Conservation (phyloP, 2,113 vertebrate species). For the Semnopithecus entellus region DNA sequence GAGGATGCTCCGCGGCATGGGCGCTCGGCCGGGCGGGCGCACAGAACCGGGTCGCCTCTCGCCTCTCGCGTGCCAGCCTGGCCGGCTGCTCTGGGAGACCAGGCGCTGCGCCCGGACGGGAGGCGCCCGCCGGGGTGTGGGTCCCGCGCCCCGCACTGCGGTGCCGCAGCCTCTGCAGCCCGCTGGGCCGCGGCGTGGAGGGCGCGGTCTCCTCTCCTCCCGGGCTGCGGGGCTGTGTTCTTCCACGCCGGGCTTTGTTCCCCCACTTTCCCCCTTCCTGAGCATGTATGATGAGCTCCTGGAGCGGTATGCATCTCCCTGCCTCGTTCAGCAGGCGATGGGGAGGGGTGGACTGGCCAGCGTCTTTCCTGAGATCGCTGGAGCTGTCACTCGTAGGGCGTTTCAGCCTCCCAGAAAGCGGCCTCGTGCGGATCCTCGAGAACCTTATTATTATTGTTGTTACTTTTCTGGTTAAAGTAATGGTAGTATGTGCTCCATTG, state of each 20-base stretch:
- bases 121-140: background rate
- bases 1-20: slow-evolving; percentile 45
- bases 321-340: background rate
- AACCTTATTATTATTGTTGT: background rate
- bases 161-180: background rate
- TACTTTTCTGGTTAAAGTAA: background rate
- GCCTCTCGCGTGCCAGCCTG: background rate
- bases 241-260: slow-evolving; percentile 70
- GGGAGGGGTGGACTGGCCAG: background rate
- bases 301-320: background rate
- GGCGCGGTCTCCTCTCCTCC: slow-evolving; percentile 63
- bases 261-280: background rate
- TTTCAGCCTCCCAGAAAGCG: background rate
- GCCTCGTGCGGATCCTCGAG: background rate
- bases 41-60: background rate
- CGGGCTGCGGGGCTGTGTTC: slow-evolving; percentile 27
- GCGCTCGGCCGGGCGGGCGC: background rate
- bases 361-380: background rate
- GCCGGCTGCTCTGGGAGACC: background rate
- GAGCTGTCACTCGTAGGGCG: slow-evolving; percentile 52
- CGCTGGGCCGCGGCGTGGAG: background rate
- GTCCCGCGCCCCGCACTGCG: slow-evolving; percentile 25
- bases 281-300: background rate
- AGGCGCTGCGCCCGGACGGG: background rate
- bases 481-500: background rate